A percentile compares a stretch with the other conserved stretches of the same genome.
phyloP scores from a whole-genome alignment of 2,888 invertebrate species.

The Caenorhabditis zanzibari region DNA sequence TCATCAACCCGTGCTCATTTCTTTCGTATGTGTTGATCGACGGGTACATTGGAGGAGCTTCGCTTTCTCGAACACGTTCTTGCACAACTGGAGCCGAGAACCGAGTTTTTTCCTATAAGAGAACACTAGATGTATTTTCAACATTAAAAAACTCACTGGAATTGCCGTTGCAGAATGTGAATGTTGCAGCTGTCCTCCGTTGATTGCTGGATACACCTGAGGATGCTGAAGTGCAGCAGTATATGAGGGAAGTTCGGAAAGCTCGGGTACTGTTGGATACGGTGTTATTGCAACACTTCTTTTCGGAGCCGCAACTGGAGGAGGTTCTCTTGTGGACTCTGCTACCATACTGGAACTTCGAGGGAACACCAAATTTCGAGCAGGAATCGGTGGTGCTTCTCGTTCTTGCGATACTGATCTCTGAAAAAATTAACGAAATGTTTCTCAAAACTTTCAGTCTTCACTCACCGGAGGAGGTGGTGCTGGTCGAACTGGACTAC shows the following conservation, averaged over 20 bases:
- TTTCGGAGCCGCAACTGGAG: conserved; percentile 21
- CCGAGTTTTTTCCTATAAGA: conserved; percentile 38
- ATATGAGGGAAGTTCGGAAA: conserved; percentile 63
- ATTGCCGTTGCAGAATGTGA: conserved; percentile 50
- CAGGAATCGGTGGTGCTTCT: conserved; percentile 55
- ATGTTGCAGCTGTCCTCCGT: conserved; percentile 34
- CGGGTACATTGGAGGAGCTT: conserved; percentile 74
- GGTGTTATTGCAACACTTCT: conserved; percentile 42
- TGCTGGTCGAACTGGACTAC: conserved; percentile 45
- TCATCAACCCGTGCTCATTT: conserved; percentile 76
- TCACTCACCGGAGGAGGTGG: conserved; percentile 52
- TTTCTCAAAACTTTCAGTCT: neutral
- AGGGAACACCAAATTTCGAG: conserved; percentile 52
- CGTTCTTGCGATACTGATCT: conserved; percentile 43
- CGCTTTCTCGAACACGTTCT: conserved; percentile 30
- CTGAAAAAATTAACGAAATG: conserved; percentile 17
- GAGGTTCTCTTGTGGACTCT: conserved; percentile 27
- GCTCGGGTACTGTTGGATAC: conserved; percentile 62
- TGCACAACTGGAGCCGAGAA: conserved; percentile 36
- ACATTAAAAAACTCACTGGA: conserved; percentile 36
- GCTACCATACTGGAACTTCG: conserved; percentile 50
- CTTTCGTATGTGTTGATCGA: conserved; percentile 83
- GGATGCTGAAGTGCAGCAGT: conserved; percentile 57
- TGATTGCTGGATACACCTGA: conserved; percentile 43
- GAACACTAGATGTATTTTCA: neutral